Percentiles rank a stretch among this genome's conserved stretches.
These are phyloP conservation scores for Hippoglossus hippoglossus DNA, from an alignment of 2,797 vertebrate genomes.

Conservation along the genomic window DNA sequence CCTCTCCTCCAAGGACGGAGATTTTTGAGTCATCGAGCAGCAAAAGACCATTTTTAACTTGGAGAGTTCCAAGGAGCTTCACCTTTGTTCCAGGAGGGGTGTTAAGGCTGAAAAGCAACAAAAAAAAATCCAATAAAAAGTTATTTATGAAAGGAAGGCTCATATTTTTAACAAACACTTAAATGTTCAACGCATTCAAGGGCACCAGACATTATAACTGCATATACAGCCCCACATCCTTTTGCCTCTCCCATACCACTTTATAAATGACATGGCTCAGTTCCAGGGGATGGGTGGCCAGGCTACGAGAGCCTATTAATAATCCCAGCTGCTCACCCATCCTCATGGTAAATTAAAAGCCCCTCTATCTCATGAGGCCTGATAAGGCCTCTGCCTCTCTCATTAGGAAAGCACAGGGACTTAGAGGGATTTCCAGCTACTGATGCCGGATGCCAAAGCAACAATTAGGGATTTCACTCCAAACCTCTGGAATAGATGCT, in stretches of 20 bases:
- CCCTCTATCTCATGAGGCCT: constrained; percentile 79
- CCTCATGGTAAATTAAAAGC: constrained; percentile 79
- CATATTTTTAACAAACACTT: not conserved
- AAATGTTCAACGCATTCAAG: constrained; percentile 18
- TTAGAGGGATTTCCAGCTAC: constrained; percentile 80
- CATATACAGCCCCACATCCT: constrained; percentile 32
- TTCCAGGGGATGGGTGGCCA: constrained; percentile 71
- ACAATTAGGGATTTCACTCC: constrained; percentile 80
- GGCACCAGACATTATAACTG: constrained; percentile 27
- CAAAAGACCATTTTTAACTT: constrained; percentile 93
- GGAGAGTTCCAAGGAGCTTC: constrained; percentile 91
- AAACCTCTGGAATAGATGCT: constrained; percentile 69
- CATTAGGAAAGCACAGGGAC: constrained; percentile 80
- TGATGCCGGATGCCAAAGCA: constrained; percentile 76
- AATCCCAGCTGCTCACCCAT: constrained; percentile 76
- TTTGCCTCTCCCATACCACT: constrained; percentile 60
- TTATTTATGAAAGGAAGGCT: not conserved
- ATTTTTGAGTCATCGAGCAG: constrained; percentile 94
- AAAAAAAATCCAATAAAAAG: not conserved
- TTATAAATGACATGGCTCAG: constrained; percentile 72
- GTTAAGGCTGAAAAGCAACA: constrained; percentile 85
- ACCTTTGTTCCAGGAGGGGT: constrained; percentile 98
- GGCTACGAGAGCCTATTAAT: constrained; percentile 76
- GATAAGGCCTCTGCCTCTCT: constrained; percentile 80
- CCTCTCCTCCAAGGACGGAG: constrained; percentile 94